Conservation (phyloP, 2,113 vertebrate genomes). For the Austrofundulus limnaeus region DNA sequence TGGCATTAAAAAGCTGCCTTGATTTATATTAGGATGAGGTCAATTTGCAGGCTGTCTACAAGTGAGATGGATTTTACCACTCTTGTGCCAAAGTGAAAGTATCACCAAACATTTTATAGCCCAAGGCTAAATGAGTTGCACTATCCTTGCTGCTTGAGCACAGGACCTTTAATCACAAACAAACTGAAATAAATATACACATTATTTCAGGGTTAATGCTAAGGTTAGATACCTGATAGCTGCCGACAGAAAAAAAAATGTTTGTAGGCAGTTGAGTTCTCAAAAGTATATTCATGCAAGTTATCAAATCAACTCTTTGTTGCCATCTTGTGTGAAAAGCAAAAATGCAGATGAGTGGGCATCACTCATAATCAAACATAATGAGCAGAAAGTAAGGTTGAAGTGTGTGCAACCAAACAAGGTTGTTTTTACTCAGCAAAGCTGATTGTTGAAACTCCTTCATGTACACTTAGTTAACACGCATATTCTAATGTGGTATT, state of each 20-base stretch:
- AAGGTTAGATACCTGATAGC: slow-evolving; percentile 15
- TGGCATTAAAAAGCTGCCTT: slow-evolving; percentile 55
- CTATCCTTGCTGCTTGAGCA: slow-evolving; percentile 9
- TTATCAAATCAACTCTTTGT: slow-evolving; percentile 52
- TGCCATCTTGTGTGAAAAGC: slow-evolving; percentile 24
- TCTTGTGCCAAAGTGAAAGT: slow-evolving; percentile 25
- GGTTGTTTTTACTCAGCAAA: too few species aligned
- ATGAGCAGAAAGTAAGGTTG: too few species aligned
- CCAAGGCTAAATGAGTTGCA: slow-evolving; percentile 16
- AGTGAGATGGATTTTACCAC: slow-evolving; percentile 21
- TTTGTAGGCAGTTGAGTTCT: slow-evolving; percentile 18
- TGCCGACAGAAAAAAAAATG: slow-evolving; percentile 15
- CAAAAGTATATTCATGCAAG: slow-evolving; percentile 34
- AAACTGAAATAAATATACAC: slow-evolving; percentile 21
- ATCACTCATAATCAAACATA: too few species aligned
- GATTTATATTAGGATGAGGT: slow-evolving; percentile 48
- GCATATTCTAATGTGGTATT: too few species aligned
- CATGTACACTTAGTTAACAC: too few species aligned
- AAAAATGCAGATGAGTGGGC: slow-evolving; percentile 52
- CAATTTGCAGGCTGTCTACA: slow-evolving; percentile 33
- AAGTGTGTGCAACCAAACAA: too few species aligned
- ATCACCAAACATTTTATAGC: slow-evolving; percentile 19
- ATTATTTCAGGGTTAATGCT: too few species aligned
- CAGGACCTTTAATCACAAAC: slow-evolving; percentile 11
- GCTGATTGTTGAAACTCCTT: too few species aligned